Evolutionary conservation across 1,140 invertebrate species (phyloP), one percentile per base, ranked within the genome.

Genomic region (Orussus abietinus): DNA sequence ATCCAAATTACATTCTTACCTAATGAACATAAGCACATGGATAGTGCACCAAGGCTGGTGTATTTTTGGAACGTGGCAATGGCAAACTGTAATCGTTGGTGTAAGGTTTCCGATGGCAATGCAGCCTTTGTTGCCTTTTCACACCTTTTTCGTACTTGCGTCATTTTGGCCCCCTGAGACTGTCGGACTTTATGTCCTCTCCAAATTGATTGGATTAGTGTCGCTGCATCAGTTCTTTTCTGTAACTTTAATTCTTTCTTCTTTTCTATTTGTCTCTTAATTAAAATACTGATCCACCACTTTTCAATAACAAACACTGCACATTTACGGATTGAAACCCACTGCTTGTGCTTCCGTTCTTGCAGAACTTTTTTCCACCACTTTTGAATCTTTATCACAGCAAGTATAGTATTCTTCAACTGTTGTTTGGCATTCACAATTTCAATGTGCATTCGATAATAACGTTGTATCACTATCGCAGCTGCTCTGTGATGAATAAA

Each of bases 201-300:
- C 78, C 81, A 85, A n/a, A 73, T 47, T 10, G 80, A 69, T 74
- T 85, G 83, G 45, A 86, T 85, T 47, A 75, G 76, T 0, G 65
- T 70, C 15, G 80, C 82, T 1, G 82, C 80, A n/a, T 20, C 12
- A 26, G 45, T 51, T 32, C 34, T 22, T 41, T 32, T 42, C 62
- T 73, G 31, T 13, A 38, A 10, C 21, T 75, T 59, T 2, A 55
- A 50, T 32, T 61, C 65, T 44, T 72, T 55, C 25, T 70, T 54
- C 42, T 77, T 63, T 37, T 60, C 65, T 26, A 69, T 56, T 55
- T 75, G 75, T 4, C 66, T 63, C 12, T 68, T 61, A 17, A 58
- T 38, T n/a, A 38, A 33, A 6, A 35, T 9, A 4, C 17, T 2
- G 11, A 48, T 38, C 53, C 53, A 56, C 53, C 53, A 56, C 7